Percentiles rank a stretch among this genome's conserved stretches.
phyloP scores from a whole-genome alignment of 2,113 vertebrate species.

The Cyprichromis sp. region DNA sequence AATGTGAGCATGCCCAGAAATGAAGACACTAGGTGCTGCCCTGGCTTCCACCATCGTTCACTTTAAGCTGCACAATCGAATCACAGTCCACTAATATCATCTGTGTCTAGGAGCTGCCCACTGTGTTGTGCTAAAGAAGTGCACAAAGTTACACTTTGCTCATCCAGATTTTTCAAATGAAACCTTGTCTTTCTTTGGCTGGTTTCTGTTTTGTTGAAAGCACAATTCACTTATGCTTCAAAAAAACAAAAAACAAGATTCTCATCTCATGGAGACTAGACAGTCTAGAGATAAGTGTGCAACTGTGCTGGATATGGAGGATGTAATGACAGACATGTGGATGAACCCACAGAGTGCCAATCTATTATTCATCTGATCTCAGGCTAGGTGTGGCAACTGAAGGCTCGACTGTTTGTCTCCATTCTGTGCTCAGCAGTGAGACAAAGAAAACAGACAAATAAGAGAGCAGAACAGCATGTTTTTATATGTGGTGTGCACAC shows the following conservation, averaged over 20 bases:
- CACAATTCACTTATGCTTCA: background rate
- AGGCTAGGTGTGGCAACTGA: conserved; percentile 36
- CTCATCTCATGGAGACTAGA: background rate
- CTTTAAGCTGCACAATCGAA: background rate
- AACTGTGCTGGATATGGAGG: background rate
- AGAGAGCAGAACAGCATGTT: background rate
- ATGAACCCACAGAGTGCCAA: conserved; percentile 12
- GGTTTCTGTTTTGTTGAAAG: background rate
- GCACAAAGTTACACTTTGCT: background rate
- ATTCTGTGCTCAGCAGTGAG: background rate
- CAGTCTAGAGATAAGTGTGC: background rate
- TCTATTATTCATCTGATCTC: conserved; percentile 56
- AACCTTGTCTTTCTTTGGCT: background rate
- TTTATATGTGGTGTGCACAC: background rate
- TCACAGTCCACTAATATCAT: background rate
- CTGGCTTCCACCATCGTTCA: background rate
- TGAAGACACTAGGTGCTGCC: background rate
- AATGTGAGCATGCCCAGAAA: background rate
- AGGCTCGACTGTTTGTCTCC: background rate
- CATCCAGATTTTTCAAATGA: background rate
- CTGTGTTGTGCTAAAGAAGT: background rate
- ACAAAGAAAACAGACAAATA: background rate
- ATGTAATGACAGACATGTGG: conserved; percentile 2
- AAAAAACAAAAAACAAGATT: background rate
- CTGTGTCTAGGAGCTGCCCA: background rate